Evolutionary conservation across 2,113 vertebrate genomes (phyloP), one percentile per base, ranked within the genome.

Genomic region (Amphilophus citrinellus): DNA sequence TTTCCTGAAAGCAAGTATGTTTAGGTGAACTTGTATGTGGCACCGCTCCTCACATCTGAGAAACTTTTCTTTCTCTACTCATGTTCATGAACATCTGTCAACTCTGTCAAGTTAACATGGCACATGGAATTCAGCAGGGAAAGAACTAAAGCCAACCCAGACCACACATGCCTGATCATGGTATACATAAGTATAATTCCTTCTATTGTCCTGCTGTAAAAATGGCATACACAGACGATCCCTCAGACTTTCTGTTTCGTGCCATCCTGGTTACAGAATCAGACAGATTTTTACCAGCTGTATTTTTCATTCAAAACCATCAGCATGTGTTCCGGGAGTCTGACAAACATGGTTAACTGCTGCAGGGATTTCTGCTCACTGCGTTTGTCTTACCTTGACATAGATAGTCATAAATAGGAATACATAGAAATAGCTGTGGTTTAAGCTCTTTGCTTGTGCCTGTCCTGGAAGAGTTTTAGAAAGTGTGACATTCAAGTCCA

Each of bases 401-500:
- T 75, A n/a, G 44, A 32, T 22, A 6, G 13, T 3, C 13, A 76
- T 7, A 58, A 22, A 73, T 37, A 32, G 39, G 7, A 37, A 58
- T 32, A 17, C 30, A 53, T 42, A 71, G 17, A 27, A 15, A n/a
- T 57, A 56, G 27, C 27, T 61, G 61, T 39, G 32, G 32, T 42
- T 3, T 50, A 47, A 44, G 13, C 75, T 50, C 32, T 75, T 79
- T 65, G 58, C 7, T 44, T 77, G 0, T 1, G 4, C 35, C 65
- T 30, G 30, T 62, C 50, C 53, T 37, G 0, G 57, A 53, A 61
- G 60, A 89, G 60, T 84, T 60, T 59, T 62, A 57, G 73, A 86
- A 79, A 79, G 42, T 68, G 14, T 87, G 80, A 86, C 75, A 84
- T 86, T 90, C 77, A 82, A 65, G 57, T 61, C 32, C 2, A 10